Base-by-base conservation (phyloP, 2,113 vertebrate species). In the Silurus meridionalis region DNA sequence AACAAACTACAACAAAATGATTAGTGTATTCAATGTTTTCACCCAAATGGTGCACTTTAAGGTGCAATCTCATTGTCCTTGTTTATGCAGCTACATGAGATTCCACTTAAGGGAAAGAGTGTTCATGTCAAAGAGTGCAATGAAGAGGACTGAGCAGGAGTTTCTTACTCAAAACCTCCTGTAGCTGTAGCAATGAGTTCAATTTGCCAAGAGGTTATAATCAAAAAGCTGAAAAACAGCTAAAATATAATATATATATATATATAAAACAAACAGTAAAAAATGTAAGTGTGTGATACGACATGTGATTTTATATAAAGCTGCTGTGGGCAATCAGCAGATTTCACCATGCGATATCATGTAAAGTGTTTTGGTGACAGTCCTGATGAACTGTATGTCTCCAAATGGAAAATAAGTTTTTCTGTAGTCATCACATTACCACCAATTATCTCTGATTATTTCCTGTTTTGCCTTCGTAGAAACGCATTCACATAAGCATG, bases 11-110 rank as follows among this genome's bases (percentile, higher is more conserved):
- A 58, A 55, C n/a, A 71, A 23, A 85, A n/a, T 25, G 55, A 52
- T 86, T 75, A 61, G 25, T 84, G 48, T 84, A 57, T 64, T 81
- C 82, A 81, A 60, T 71, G 10, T 72, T 72, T 74, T 11, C 10
- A 19, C 48, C 17, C 46, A 75, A 52, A 25, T 52, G 19, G 71
- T 21, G 11, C 46, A 52, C 5, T 50, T 37, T 2, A 37, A 37
- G 37, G 37, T 52, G 72, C 21, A 52, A 9, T 75, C 21, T 75
- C 9, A 13, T 10, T 4, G 13, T 23, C 71, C 9, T 75, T 2
- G 21, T 77, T 77, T 53, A 77, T 77, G 21, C 37, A 74, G 37
- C 8, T 11, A 28, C 66, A 28, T 67, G 25, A 67, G 4, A 67
- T 67, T 13, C 25, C 66, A 28, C 25, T 6, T 25, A 67, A 67